Evolutionary conservation across 2,113 vertebrate species (phyloP), one percentile per base, ranked within the genome.

Genomic region (Zosterops hypoxanthus): DNA sequence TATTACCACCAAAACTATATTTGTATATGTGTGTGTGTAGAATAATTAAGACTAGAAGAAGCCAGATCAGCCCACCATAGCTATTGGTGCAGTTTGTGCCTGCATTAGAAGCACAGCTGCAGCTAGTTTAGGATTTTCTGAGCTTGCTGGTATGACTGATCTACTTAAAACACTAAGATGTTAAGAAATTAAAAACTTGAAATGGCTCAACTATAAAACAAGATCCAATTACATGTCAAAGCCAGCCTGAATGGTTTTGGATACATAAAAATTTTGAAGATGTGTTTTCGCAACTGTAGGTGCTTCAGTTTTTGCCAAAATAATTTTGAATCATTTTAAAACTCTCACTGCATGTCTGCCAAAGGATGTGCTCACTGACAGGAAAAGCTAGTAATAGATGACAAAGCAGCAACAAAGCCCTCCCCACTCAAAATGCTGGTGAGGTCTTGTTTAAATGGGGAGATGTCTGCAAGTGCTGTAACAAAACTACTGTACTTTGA

Each of bases 311-410:
- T 80, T 94, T 87, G 65, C 86, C 81, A 91, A 86, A 89, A 78
- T 68, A 78, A 84, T 86, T 87, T 33, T 56, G 44, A 91, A 63
- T 78, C 11, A 24, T 68, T 95, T 73, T 76, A 75, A 78, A 95
- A 81, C 65, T 68, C 73, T 82, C 36, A 65, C 26, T 71, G 49
- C 12, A 3, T 12, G 24, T 23, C 55, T 94, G 92, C 82, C 71
- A 88, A 86, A 81, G 80, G 79, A 93, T 90, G 68, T 70, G 76
- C 72, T 93, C 88, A 26, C 64, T 90, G 88, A 83, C 44, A 94
- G 68, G n/a, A 83, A 86, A 94, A 94, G 69, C 72, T 34, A 55
- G 56, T 59, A 92, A 83, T 39, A 92, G 59, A 86, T 78, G 60
- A 76, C 50, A 95, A 92, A 81, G 82, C 9, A 73, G 50, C 63